These are phyloP conservation scores for Aelia acuminata DNA, from an alignment of 2,888 invertebrate genomes.

Conservation along the genomic window DNA sequence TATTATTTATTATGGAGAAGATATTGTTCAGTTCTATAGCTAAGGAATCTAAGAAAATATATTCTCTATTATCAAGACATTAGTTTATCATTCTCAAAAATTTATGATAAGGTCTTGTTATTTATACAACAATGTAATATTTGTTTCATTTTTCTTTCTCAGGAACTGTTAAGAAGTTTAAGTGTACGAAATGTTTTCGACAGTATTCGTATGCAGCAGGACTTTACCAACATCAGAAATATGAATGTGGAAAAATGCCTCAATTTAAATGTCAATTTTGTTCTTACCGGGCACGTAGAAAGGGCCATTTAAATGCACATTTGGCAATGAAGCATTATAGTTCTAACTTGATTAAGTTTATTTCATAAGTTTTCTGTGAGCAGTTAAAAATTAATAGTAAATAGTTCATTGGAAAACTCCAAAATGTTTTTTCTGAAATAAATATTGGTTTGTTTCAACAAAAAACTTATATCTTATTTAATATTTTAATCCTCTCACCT, in stretches of 20 bases:
- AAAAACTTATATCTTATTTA: not conserved
- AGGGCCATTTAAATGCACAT: conserved; percentile 60
- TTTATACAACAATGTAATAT: not conserved
- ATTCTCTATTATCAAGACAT: not conserved
- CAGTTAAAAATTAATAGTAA: not conserved
- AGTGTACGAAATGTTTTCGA: conserved; percentile 37
- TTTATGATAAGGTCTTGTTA: not conserved
- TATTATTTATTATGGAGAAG: too few relatives aligned
- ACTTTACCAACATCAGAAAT: conserved; percentile 48
- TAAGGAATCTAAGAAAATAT: not conserved
- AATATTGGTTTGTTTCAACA: not conserved
- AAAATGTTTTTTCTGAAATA: not conserved
- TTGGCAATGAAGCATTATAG: conserved; percentile 51
- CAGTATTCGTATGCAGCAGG: conserved; percentile 44
- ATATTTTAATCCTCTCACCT: not conserved
- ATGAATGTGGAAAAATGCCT: conserved; percentile 55
- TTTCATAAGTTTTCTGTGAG: not conserved
- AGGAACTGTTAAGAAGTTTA: conserved; percentile 24
- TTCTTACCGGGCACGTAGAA: conserved; percentile 61
- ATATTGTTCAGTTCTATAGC: too few relatives aligned
- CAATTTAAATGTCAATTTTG: conserved; percentile 62
- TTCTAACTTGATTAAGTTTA: not conserved
- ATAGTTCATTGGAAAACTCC: not conserved
- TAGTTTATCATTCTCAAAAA: not conserved
- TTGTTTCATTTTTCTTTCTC: not conserved